Percentiles rank a stretch among this genome's conserved stretches.
Evolutionary conservation across 2,113 vertebrate genomes (phyloP).

Genomic region (Ifrita kowaldi): DNA sequence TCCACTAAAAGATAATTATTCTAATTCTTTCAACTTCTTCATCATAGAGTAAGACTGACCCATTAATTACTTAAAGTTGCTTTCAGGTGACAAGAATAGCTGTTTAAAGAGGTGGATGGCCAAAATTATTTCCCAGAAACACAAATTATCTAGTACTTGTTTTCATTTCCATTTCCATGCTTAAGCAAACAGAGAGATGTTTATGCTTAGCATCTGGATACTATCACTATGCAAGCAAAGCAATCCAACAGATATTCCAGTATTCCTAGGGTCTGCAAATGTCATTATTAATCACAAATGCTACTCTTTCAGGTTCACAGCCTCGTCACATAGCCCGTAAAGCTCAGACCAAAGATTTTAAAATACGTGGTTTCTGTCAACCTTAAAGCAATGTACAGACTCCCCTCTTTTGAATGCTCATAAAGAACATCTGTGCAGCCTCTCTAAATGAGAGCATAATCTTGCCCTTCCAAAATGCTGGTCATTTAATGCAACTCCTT

Average conservation of each 20-base stretch:
- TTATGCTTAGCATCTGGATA: conserved; percentile 56
- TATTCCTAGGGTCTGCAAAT: conserved; percentile 21
- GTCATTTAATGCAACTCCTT: not conserved
- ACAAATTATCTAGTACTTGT: not conserved
- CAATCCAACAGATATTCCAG: not conserved
- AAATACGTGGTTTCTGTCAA: conserved; percentile 14
- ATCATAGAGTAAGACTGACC: not conserved
- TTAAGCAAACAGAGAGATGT: conserved; percentile 10
- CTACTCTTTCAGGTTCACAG: conserved; percentile 34
- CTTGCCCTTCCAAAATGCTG: not conserved
- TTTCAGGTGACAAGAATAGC: not conserved
- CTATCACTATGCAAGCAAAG: not conserved
- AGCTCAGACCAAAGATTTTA: not conserved
- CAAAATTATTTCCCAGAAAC: not conserved
- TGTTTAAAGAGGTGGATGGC: not conserved
- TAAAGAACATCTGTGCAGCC: conserved; percentile 16
- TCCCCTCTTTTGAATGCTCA: not conserved
- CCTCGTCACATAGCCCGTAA: not conserved
- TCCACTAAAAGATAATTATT: not conserved
- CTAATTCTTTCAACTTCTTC: not conserved
- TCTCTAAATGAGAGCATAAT: not conserved
- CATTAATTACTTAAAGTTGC: not conserved
- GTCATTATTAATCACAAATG: conserved; percentile 41
- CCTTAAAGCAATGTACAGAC: not conserved
- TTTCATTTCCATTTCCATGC: not conserved